These are phyloP conservation scores for Phymorhynchus buccinoides DNA, from an alignment of 1,140 invertebrate species.

Conservation along the genomic window DNA sequence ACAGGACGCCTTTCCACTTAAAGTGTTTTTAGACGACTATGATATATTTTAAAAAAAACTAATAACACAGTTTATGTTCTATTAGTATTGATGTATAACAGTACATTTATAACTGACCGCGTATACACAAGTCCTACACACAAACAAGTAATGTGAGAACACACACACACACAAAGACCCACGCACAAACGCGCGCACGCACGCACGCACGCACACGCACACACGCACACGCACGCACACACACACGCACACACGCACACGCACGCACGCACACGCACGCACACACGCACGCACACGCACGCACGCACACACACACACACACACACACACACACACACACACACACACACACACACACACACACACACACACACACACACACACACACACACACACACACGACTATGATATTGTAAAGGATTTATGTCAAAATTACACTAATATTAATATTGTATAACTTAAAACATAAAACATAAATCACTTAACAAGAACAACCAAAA, in stretches of 20 bases:
- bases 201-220: not conserved
- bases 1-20: not conserved
- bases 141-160: too few species aligned
- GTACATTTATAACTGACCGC: too few species aligned
- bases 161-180: too few species aligned
- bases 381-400: conserved; percentile 24
- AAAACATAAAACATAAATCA: not conserved
- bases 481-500: not conserved
- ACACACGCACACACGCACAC: conserved; percentile 20
- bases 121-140: not conserved
- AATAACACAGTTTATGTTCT: too few species aligned
- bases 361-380: not conserved
- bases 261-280: not conserved
- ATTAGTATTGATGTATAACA: not conserved
- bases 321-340: conserved; percentile 23
- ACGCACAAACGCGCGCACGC: too few species aligned
- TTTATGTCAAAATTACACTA: not conserved
- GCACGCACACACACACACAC: conserved; percentile 19
- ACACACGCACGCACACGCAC: not conserved
- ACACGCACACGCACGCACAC: not conserved
- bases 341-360: conserved; percentile 18
- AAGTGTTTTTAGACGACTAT: too few species aligned
- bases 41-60: too few species aligned
- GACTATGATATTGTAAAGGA: not conserved
- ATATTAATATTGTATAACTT: too few species aligned